Evolutionary conservation across 2,113 vertebrate species (phyloP), one percentile per base, ranked within the genome.

Genomic region (Crotalus horridus): DNA sequence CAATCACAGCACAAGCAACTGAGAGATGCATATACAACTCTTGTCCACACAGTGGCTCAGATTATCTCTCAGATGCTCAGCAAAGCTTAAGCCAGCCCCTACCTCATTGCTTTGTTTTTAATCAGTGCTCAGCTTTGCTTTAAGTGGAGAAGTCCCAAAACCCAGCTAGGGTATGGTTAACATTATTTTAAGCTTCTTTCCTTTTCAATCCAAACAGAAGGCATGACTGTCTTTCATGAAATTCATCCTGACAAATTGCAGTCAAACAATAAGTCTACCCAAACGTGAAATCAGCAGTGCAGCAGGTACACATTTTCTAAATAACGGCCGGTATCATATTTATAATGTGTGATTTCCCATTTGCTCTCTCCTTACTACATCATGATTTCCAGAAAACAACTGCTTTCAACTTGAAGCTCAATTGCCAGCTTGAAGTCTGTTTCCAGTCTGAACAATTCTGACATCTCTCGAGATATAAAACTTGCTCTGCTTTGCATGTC

Each of bases 381-480:
- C 43, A 64, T n/a, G 88, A 92, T 95, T 92, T 15, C 85, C 91
- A 6, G n/a, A 6, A 96, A 94, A 48, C 69, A n/a, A 61, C 90
- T 85, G 53, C 85, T 93, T 93, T 91, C n/a, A 94, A 89, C 3
- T 87, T 94, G 21, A 20, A 39, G 3, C 64, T 92, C 86, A 89
- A 7, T 93, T 87, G 23, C 0, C 89, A 89, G 43, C 81, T 54
- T 29, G 91, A 86, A 7, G 6, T 46, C 53, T 33, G 89, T n/a
- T 85, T 91, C 90, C 53, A 51, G 21, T 87, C 24, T 64, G 26
- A 92, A 58, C 53, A 89, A n/a, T 90, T 90, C 5, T 39, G 94
- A 94, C 90, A 92, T 85, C 93, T 92, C 21, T 89, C 46, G 24
- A 54, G 56, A 89, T 33, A 33, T 20, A 91, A 88, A 54, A 88